Base-by-base conservation (phyloP, 1,140 invertebrate species). In the Lamellibrachia luymesi region DNA sequence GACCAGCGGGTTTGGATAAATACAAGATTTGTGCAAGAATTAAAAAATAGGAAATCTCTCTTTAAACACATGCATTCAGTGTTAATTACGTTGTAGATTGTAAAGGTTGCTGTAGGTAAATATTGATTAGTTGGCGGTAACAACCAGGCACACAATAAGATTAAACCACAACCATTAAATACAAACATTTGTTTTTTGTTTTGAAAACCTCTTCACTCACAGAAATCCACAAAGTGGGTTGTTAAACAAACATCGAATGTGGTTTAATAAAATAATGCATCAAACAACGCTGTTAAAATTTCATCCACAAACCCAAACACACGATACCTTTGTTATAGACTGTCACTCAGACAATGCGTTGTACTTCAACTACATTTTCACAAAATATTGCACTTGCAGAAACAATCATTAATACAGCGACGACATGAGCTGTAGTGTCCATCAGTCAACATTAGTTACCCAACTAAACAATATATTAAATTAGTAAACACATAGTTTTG, bases 301-400 rank as follows among this genome's bases (percentile, higher is more conserved):
- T 38, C 17, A 22, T 80, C 64, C 64, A 22, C 64, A 80, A 80
- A 80, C 64, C 64, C 7, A 22, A 22, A 80, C 64, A 80, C 64
- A 80, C 64, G 17, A 80, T 80, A 10, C 64, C 64, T 22, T 80
- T 22, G 64, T 22, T 17, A 80, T 80, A 80, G 25, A 80, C 64
- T 17, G 17, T 17, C 64, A 80, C 64, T 80, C 64, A 80, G 25
- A 80, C 2, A 80, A 80, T 80, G 64, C 64, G 25, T 2, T 2
- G 25, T 22, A 80, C 4, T 80, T 80, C 25, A 80, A 80, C 64
- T 80, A 2, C 64, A 80, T 80, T 17, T 80, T 80, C 64, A 80
- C 64, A 80, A 80, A 80, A 80, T 80, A 80, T 80, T 80, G 64
- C 64, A 80, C 64, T 80, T 80, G 64, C 64, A 80, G 64, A 80